Percentiles rank a stretch among this genome's conserved stretches.
phyloP scores from a whole-genome alignment of 2,888 invertebrate species.

The Dastarcus helophoroides region DNA sequence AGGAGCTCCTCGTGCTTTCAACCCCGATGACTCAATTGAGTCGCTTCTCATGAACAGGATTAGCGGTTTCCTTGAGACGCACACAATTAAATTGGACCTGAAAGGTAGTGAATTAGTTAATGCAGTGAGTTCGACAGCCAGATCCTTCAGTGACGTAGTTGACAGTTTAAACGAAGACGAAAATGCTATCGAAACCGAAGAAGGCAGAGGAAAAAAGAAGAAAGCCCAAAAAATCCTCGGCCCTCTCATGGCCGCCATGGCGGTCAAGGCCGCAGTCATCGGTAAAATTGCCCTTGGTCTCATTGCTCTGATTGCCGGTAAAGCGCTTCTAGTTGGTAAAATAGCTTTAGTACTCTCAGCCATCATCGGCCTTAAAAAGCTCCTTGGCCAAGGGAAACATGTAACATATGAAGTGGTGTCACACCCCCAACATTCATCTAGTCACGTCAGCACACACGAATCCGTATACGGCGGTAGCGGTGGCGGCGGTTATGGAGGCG shows the following conservation, averaged over 20 bases:
- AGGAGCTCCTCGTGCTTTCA: conserved; percentile 64
- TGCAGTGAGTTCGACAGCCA: conserved; percentile 66
- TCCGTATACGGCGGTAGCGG: conserved; percentile 43
- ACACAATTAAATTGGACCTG: conserved; percentile 72
- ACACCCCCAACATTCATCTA: conserved; percentile 67
- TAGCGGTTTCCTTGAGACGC: conserved; percentile 65
- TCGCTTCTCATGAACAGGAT: conserved; percentile 54
- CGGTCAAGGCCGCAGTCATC: conserved; percentile 67
- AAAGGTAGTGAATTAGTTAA: conserved; percentile 75
- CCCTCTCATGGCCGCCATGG: conserved; percentile 62
- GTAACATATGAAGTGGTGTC: conserved; percentile 81
- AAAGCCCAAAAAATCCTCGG: conserved; percentile 70
- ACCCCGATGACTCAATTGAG: conserved; percentile 54
- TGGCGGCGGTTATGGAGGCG: conserved; percentile 45
- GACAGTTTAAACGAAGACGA: conserved; percentile 50
- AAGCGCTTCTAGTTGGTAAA: conserved; percentile 74
- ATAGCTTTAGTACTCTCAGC: conserved; percentile 72
- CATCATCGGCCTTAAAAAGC: conserved; percentile 74
- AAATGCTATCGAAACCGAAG: conserved; percentile 47
- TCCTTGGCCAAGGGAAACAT: conserved; percentile 61
- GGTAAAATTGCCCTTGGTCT: conserved; percentile 69
- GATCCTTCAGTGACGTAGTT: conserved; percentile 65
- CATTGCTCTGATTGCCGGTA: conserved; percentile 76
- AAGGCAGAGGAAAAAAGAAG: conserved; percentile 70
- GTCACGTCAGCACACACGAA: conserved; percentile 60